phyloP scores from a whole-genome alignment of 2,113 vertebrate species.

The Mystacornis crossleyi region DNA sequence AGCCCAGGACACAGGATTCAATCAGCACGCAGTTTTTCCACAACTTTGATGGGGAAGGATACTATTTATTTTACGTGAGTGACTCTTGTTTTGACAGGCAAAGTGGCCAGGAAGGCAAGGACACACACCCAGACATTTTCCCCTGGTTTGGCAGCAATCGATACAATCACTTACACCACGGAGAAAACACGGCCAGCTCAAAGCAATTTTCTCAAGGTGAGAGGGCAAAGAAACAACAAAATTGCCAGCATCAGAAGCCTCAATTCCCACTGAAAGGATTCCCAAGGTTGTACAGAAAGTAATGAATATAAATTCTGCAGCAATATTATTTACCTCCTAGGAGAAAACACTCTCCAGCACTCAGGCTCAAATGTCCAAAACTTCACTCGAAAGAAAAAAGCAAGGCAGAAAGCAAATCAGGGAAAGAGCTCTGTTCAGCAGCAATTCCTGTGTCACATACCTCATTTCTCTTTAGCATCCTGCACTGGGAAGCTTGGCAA shows the following conservation, averaged over 20 bases:
- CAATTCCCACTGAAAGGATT: not conserved
- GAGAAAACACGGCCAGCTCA: not conserved
- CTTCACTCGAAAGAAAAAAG: not conserved
- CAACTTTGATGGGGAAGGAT: not conserved
- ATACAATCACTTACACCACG: not conserved
- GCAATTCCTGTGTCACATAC: not conserved
- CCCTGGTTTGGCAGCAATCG: not conserved
- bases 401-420: not conserved
- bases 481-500: not conserved
- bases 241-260: slow-evolving; percentile 24
- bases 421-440: not conserved
- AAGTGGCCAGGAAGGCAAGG: not conserved
- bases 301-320: slow-evolving; percentile 13
- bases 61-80: not conserved
- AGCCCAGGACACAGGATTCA: not conserved
- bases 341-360: not conserved
- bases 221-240: slow-evolving; percentile 31
- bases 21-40: not conserved
- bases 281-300: not conserved
- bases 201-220: slow-evolving; percentile 49
- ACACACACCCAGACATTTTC: not conserved
- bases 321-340: slow-evolving; percentile 29
- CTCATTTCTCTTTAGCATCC: not conserved
- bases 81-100: not conserved
- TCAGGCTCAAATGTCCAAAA: not conserved